phyloP scores from a whole-genome alignment of 2,888 invertebrate species.

The Mechanitis mazaeus region DNA sequence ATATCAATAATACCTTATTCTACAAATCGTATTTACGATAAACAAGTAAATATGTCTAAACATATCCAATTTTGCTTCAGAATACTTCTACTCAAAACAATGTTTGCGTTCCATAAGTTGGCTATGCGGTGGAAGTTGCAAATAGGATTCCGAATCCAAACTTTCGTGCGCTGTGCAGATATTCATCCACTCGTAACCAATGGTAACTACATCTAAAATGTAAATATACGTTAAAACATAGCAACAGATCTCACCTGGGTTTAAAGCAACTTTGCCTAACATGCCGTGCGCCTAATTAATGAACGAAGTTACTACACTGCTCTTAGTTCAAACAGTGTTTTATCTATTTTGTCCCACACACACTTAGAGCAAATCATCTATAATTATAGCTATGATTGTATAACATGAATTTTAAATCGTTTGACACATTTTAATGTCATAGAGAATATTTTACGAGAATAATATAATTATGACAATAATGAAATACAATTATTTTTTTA shows the following conservation, averaged over 20 bases:
- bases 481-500: no score
- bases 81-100: slow-evolving; percentile 22
- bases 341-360: background rate
- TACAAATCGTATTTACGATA: background rate
- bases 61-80: slow-evolving; percentile 18
- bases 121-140: slow-evolving; percentile 28
- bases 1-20: background rate
- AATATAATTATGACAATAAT: no score
- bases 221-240: slow-evolving; percentile 14
- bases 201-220: slow-evolving; percentile 16
- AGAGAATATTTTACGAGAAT: no score
- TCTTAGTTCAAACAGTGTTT: slow-evolving; percentile 10
- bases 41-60: slow-evolving; percentile 13
- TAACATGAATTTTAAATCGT: no score
- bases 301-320: slow-evolving; percentile 13
- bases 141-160: slow-evolving; percentile 33
- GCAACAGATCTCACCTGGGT: slow-evolving; percentile 10
- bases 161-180: slow-evolving; percentile 37
- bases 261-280: slow-evolving; percentile 9
- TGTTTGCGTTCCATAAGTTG: slow-evolving; percentile 30
- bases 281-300: slow-evolving; percentile 24
- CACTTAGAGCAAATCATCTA: slow-evolving; percentile 27
- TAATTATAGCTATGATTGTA: slow-evolving; percentile 22
- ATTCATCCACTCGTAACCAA: slow-evolving; percentile 35
- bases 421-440: no score